Evolutionary conservation across 2,888 invertebrate genomes (phyloP), one percentile per base, ranked within the genome.

Genomic region (Campoplex capitator): DNA sequence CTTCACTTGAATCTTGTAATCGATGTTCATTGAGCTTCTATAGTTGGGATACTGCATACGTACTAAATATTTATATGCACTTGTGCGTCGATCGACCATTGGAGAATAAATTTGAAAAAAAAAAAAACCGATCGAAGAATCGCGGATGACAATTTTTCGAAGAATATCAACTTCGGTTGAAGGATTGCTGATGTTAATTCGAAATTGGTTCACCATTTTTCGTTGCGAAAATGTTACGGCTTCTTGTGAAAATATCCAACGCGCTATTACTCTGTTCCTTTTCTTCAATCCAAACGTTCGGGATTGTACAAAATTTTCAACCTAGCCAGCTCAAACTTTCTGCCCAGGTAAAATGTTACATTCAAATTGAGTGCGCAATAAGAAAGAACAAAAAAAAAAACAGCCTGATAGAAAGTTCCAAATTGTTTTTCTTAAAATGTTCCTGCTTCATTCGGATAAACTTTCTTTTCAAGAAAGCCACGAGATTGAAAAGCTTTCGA

Each of bases 331-430:
- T 4, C 28, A 58, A 58, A 58, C 28, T 58, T 58, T 58, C 4
- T 28, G 13, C 13, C 28, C 58, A 28, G 58, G 28, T 58, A 16
- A 58, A 32, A 58, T 32, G 58, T 58, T 58, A 58, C 58, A 62
- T 62, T 62, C 16, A 62, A 32, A 62, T 62, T 62, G 62, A 62
- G 32, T 62, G 16, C 16, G 62, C 62, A 62, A 62, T 62, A 62
- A 62, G 32, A 62, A 62, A 13, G 32, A 62, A 32, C 58, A 13
- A 28, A 16, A 32, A 28, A 58, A 58, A 58, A 62, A 32, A 16
- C 32, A 62, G 32, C 6, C 16, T 16, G 32, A 13, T 62, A 62
- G 16, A 62, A 62, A 62, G 58, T 58, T 58, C 13, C 58, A 28
- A 32, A 58, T 58, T 58, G 58, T 58, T 58, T 23, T 58, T 32